phyloP scores from a whole-genome alignment of 2,888 invertebrate genomes.

The Hirtodrosophila duncani region DNA sequence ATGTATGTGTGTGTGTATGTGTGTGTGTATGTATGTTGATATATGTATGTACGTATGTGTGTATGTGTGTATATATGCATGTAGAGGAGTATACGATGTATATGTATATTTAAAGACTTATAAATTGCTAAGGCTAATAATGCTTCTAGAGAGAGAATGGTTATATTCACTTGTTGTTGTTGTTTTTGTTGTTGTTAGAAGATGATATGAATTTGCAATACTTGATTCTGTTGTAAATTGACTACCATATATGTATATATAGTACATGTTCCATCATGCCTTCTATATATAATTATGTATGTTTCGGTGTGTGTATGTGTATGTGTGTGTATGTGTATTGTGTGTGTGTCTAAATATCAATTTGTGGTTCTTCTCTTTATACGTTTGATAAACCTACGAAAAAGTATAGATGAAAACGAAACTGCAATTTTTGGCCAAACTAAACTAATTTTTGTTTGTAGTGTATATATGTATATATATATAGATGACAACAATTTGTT shows the following conservation, averaged over 20 bases:
- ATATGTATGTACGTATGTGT: constrained; percentile 23
- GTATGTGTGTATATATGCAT: constrained; percentile 22
- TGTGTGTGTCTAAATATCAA: constrained; percentile 29
- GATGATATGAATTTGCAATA: constrained; percentile 23
- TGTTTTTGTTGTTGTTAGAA: too few species aligned
- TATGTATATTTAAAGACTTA: constrained; percentile 21
- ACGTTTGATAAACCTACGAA: constrained; percentile 42
- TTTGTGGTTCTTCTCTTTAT: constrained; percentile 27
- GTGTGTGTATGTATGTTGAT: constrained; percentile 18
- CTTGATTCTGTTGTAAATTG: constrained; percentile 40
- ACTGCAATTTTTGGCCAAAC: constrained; percentile 27
- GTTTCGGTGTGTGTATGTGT: constrained; percentile 13
- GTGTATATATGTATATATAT: constrained; percentile 19
- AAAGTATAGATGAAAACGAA: constrained; percentile 38
- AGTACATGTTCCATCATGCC: constrained; percentile 66
- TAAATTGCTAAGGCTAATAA: too few species aligned
- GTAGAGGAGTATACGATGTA: constrained; percentile 4
- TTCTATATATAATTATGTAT: constrained; percentile 35
- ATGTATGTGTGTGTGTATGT: constrained; percentile 51
- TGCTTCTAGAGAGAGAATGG: too few species aligned
- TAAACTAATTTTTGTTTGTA: constrained; percentile 24
- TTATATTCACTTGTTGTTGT: too few species aligned
- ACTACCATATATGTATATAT: too few species aligned
- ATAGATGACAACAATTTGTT: constrained; percentile 43
- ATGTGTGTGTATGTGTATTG: constrained; percentile 27